Percentiles rank a stretch among this genome's conserved stretches.
Conservation (phyloP, 1,140 invertebrate species). For the Drosophila jambulina region DNA sequence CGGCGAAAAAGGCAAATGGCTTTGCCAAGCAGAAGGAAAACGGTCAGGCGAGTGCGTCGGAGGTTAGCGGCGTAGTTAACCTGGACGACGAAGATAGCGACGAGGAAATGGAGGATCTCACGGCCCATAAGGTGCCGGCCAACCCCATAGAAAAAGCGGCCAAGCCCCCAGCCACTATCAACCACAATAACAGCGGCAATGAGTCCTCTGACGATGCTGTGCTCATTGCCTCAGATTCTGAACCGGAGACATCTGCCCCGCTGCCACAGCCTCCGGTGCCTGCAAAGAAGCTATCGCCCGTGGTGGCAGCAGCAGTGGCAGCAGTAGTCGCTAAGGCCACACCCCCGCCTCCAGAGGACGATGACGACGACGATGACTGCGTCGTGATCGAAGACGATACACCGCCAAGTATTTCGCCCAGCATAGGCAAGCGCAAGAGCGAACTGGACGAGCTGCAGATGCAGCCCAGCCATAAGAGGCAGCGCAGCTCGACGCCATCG, state of each 20-base stretch:
- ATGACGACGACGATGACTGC: slow-evolving; percentile 87
- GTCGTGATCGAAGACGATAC: slow-evolving; percentile 88
- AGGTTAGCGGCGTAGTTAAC: slow-evolving; percentile 61
- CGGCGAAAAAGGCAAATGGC: slow-evolving; percentile 53
- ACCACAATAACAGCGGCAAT: slow-evolving; percentile 32
- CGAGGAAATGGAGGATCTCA: slow-evolving; percentile 63
- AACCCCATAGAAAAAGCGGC: slow-evolving; percentile 29
- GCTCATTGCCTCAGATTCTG: slow-evolving; percentile 78
- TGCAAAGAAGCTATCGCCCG: slow-evolving; percentile 40
- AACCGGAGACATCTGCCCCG: slow-evolving; percentile 59
- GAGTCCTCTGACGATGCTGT: slow-evolving; percentile 80
- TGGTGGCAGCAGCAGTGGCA: slow-evolving; percentile 15
- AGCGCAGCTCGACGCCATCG: slow-evolving; percentile 64
- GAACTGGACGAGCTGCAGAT: slow-evolving; percentile 71
- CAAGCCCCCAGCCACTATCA: slow-evolving; percentile 24
- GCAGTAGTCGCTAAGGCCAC: slow-evolving; percentile 24
- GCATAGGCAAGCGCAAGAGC: slow-evolving; percentile 67
- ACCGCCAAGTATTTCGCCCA: slow-evolving; percentile 73
- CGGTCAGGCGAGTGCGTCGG: slow-evolving; percentile 57
- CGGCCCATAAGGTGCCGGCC: slow-evolving; percentile 24
- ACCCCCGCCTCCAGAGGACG: slow-evolving; percentile 66
- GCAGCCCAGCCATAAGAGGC: slow-evolving; percentile 71
- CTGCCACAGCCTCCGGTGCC: slow-evolving; percentile 3
- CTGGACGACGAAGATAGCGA: slow-evolving; percentile 81
- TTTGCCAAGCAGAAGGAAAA: slow-evolving; percentile 67